Percentiles rank a stretch among this genome's conserved stretches.
phyloP scores from a whole-genome alignment of 2,797 vertebrate genomes.

The Oceanodroma leucorhoa region DNA sequence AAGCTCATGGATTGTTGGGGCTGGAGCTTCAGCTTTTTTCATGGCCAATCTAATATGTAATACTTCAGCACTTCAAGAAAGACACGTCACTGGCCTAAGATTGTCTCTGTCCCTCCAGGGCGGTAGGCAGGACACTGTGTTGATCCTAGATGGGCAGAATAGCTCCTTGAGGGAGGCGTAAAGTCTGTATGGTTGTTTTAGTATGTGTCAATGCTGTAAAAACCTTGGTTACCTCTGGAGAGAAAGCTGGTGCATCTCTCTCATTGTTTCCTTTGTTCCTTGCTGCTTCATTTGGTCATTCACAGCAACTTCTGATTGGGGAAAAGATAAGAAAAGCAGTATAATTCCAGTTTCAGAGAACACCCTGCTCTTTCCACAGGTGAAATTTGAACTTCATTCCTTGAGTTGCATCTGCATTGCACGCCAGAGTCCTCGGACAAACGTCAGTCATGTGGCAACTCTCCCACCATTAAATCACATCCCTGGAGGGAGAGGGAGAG shows the following conservation, averaged over 20 bases:
- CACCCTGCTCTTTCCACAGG: neutral
- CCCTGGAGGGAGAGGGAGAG: neutral
- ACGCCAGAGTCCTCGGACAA: neutral
- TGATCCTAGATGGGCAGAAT: neutral
- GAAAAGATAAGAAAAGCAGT: neutral
- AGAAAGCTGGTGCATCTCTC: neutral
- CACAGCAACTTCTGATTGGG: neutral
- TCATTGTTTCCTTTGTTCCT: neutral
- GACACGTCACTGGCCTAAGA: neutral
- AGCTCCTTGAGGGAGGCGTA: neutral
- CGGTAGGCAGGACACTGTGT: neutral
- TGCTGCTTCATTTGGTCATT: neutral
- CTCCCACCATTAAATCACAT: neutral
- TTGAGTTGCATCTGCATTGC: neutral
- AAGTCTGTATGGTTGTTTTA: neutral
- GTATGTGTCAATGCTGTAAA: neutral
- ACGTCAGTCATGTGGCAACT: neutral
- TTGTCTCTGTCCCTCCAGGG: neutral
- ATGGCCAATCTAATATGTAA: neutral
- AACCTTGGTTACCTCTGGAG: neutral
- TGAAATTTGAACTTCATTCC: neutral
- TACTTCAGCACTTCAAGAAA: neutral
- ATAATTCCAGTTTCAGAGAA: neutral
- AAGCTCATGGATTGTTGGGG: neutral
- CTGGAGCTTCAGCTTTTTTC: neutral